phyloP scores from a whole-genome alignment of 2,888 invertebrate genomes.

The Loripinus fragilis region DNA sequence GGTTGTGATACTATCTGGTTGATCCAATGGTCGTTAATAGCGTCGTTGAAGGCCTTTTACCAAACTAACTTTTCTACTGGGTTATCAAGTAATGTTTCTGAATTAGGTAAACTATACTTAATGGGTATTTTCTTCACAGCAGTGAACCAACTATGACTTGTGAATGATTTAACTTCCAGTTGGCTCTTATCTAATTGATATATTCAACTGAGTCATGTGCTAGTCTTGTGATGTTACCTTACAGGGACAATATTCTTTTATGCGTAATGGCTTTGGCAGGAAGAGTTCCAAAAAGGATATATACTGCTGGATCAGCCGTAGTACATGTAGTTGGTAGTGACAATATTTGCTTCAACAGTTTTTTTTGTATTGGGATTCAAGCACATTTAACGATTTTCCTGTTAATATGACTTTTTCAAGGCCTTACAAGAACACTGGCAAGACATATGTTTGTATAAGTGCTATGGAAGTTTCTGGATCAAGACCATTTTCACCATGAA shows the following conservation, averaged over 20 bases:
- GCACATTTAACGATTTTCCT: background rate
- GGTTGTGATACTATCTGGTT: background rate
- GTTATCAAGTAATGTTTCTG: background rate
- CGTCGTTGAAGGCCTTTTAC: background rate
- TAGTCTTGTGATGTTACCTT: constrained; percentile 12
- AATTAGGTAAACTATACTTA: background rate
- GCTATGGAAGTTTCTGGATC: constrained; percentile 19
- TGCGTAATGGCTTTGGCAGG: constrained; percentile 25
- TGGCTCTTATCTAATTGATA: background rate
- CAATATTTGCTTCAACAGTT: constrained; percentile 25
- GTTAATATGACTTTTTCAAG: constrained; percentile 21
- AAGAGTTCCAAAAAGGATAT: constrained; percentile 25
- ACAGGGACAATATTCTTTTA: constrained; percentile 17
- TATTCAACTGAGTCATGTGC: background rate
- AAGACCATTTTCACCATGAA: constrained; percentile 25
- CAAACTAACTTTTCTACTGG: background rate
- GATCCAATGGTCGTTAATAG: background rate
- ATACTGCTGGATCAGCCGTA: constrained; percentile 27
- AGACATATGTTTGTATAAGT: constrained; percentile 25
- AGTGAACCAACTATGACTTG: background rate
- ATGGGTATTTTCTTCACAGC: background rate
- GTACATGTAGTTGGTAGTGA: constrained; percentile 23
- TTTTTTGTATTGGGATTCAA: constrained; percentile 23
- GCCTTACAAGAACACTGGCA: constrained; percentile 21
- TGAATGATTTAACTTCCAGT: background rate